These are phyloP conservation scores for Scelioninae gen. 2 DNA, from an alignment of 2,888 invertebrate species.

Conservation along the genomic window DNA sequence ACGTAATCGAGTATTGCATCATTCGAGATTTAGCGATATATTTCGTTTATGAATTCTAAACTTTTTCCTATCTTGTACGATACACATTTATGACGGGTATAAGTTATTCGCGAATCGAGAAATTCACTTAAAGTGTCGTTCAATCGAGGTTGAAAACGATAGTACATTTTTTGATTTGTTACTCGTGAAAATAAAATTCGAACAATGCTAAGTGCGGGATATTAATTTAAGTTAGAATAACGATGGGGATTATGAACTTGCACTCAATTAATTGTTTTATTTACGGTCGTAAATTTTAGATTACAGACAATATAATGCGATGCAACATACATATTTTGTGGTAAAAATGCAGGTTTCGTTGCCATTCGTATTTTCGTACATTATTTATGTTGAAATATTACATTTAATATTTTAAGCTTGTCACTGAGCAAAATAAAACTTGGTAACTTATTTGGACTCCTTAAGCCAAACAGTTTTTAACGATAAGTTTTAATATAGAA, in stretches of 20 bases:
- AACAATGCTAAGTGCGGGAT: too few species aligned
- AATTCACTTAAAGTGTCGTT: slow-evolving; percentile 30
- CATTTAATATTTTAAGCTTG: too few species aligned
- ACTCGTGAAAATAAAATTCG: too few species aligned
- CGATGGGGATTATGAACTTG: too few species aligned
- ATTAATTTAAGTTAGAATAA: neutral
- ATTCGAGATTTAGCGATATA: slow-evolving; percentile 21
- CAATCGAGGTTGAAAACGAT: slow-evolving; percentile 18
- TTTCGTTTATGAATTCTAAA: slow-evolving; percentile 30
- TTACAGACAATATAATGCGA: too few species aligned
- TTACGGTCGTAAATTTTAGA: too few species aligned
- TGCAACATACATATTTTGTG: too few species aligned
- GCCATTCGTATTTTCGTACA: too few species aligned
- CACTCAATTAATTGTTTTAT: too few species aligned
- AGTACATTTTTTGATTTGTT: slow-evolving; percentile 4
- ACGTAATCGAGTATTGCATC: slow-evolving; percentile 24
- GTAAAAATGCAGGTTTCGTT: too few species aligned
- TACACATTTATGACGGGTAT: slow-evolving; percentile 13
- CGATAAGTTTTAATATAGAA: slow-evolving; percentile 29
- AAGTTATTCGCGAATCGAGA: slow-evolving; percentile 14
- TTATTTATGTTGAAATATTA: too few species aligned
- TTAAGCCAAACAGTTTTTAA: slow-evolving; percentile 7
- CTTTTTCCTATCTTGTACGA: slow-evolving; percentile 15
- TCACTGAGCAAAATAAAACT: too few species aligned
- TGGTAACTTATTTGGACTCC: slow-evolving; percentile 13